phyloP scores from a whole-genome alignment of 1,140 invertebrate genomes.

The Tribolium castaneum region DNA sequence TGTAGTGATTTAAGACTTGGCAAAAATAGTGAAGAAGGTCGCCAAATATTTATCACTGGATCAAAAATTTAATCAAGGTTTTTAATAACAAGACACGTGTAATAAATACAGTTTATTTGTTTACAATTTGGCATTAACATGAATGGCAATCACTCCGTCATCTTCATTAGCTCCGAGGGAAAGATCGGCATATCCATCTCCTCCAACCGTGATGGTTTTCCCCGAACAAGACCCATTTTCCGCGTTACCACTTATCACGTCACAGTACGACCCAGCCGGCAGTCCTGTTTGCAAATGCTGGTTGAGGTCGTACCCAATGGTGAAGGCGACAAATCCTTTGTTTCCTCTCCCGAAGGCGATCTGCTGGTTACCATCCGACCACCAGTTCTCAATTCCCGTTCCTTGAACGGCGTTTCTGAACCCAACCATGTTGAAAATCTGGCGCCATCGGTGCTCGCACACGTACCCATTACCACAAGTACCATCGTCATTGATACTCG shows the following conservation, averaged over 20 bases:
- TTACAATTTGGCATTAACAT: constrained; percentile 65
- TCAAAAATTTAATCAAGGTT: not conserved
- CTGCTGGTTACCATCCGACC: constrained; percentile 79
- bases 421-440: constrained; percentile 83
- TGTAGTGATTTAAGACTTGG: not conserved
- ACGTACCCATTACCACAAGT: constrained; percentile 85
- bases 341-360: constrained; percentile 81
- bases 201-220: constrained; percentile 74
- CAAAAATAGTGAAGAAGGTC: not conserved
- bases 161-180: constrained; percentile 68
- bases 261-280: constrained; percentile 84
- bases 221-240: constrained; percentile 75
- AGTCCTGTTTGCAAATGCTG: constrained; percentile 75
- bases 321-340: constrained; percentile 79
- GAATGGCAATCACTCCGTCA: constrained; percentile 84
- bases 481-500: constrained; percentile 73
- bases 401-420: constrained; percentile 76
- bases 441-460: constrained; percentile 89
- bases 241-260: constrained; percentile 81
- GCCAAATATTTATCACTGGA: not conserved
- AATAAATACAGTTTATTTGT: not conserved
- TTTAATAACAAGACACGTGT: not conserved
- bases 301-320: constrained; percentile 72
- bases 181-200: constrained; percentile 73
- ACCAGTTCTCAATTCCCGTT: constrained; percentile 73